Percentiles rank a stretch among this genome's conserved stretches.
phyloP scores from a whole-genome alignment of 2,113 vertebrate genomes.

The Hippocampus guttulatus region DNA sequence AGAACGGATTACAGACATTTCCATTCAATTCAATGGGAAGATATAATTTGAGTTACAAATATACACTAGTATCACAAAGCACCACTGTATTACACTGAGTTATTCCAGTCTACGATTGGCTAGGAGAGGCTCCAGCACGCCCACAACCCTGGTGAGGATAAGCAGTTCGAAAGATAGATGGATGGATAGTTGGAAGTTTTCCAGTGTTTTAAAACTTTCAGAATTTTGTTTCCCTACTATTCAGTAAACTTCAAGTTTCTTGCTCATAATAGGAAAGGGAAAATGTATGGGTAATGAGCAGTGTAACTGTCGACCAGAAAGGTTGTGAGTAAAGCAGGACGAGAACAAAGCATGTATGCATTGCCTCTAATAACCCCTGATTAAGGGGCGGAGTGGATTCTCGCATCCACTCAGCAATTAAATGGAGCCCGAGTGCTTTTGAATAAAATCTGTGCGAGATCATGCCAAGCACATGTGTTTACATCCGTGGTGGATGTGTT shows the following conservation, averaged over 20 bases:
- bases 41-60: too few species aligned
- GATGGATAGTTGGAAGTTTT: background rate
- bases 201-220: background rate
- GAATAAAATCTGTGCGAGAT: slow-evolving; percentile 41
- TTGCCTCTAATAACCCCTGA: slow-evolving; percentile 69
- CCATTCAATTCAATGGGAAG: too few species aligned
- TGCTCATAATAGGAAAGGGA: background rate
- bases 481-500: slow-evolving; percentile 16
- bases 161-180: too few species aligned
- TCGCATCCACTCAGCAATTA: slow-evolving; percentile 68
- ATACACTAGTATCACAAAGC: too few species aligned
- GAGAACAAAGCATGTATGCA: slow-evolving; percentile 42
- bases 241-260: background rate
- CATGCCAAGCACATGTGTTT: slow-evolving; percentile 4
- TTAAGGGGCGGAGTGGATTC: slow-evolving; percentile 61
- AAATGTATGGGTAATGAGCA: slow-evolving; percentile 10
- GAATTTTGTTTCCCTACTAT: background rate
- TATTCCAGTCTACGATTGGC: too few species aligned
- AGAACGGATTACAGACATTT: too few species aligned
- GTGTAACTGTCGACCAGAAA: slow-evolving; percentile 20
- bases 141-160: too few species aligned
- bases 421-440: slow-evolving; percentile 46
- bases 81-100: too few species aligned
- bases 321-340: slow-evolving; percentile 34
- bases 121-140: too few species aligned